Evolutionary conservation across 2,888 invertebrate species (phyloP), one percentile per base, ranked within the genome.

Genomic region (Acleris cristana): DNA sequence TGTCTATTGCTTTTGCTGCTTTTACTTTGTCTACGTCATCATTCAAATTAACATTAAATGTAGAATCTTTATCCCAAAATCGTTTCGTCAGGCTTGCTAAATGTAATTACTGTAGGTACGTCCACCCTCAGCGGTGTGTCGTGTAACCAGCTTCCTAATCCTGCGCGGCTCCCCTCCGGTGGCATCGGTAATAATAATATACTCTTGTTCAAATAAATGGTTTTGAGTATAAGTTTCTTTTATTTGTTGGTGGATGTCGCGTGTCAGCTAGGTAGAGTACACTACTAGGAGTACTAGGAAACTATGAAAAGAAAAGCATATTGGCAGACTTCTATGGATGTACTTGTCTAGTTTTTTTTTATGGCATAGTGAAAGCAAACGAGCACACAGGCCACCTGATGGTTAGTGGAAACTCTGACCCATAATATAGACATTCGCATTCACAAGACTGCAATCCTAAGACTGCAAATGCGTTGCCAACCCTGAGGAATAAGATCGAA

Each of bases 41-140:
- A 5, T 48, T 48, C 6, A n/a, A 48, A 18, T n/a, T 7, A 48
- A 18, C 3, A 48, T 48, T 48, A n/a, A n/a, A 48, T 48, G 48
- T 18, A 26, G 4, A 12, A 26, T 23, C 48, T 26, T 48, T 23
- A 18, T 45, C 45, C n/a, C 10, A 19, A 61, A 62, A 57, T 53
- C 56, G 56, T 45, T 14, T 62, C 56, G 66, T 66, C 61, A 66
- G 56, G 55, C 56, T 48, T 34, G 52, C 45, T 45, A 56, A 65
- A 59, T 65, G 65, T 65, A 69, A 69, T 59, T 65, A 69, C 45
- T 53, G 57, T 16, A 53, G 45, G 57, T 16, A 53, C 73, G 60
- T 67, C 78, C 81, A 83, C 84, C 84, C 85, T 83, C 83, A 81
- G 81, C 79, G 76, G 69, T 80, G 72, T 67, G 72, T 69, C 75